Percentiles rank a stretch among this genome's conserved stretches.
These are phyloP conservation scores for Trematocara unimaculatum DNA, from an alignment of 2,113 vertebrate genomes.

Conservation along the genomic window DNA sequence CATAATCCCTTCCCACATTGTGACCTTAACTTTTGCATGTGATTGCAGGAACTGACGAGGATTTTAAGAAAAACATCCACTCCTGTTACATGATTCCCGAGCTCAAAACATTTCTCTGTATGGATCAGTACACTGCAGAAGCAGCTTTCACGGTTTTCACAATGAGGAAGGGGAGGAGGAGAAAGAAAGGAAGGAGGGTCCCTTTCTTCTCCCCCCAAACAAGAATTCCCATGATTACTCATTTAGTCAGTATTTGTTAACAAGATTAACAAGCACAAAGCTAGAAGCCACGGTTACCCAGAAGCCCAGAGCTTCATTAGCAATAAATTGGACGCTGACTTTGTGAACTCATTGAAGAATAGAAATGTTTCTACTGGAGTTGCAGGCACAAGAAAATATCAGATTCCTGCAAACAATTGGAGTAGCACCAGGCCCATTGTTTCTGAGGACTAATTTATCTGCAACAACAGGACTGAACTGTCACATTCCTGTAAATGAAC, in stretches of 20 bases:
- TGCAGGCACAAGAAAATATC: not conserved
- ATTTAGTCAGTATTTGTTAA: not conserved
- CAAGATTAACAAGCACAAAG: not conserved
- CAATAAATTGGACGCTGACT: not conserved
- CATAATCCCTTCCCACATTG: conserved; percentile 26
- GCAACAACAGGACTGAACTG: not conserved
- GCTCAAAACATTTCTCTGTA: not conserved
- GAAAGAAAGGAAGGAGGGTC: not conserved
- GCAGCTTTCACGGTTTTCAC: not conserved
- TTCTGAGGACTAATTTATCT: not conserved
- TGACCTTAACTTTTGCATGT: conserved; percentile 14
- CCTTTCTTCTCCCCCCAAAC: not conserved
- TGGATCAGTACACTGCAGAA: not conserved
- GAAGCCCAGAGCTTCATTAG: not conserved
- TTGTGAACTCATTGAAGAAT: not conserved
- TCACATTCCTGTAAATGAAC: not conserved
- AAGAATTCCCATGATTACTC: not conserved
- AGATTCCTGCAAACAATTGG: not conserved
- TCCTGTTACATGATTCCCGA: not conserved
- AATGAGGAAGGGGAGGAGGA: not conserved
- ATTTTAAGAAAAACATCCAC: conserved; percentile 17
- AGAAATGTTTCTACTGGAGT: not conserved
- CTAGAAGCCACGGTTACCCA: not conserved
- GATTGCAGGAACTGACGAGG: not conserved
- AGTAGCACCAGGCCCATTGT: not conserved